phyloP scores from a whole-genome alignment of 2,113 vertebrate genomes.

The Callipepla squamata region DNA sequence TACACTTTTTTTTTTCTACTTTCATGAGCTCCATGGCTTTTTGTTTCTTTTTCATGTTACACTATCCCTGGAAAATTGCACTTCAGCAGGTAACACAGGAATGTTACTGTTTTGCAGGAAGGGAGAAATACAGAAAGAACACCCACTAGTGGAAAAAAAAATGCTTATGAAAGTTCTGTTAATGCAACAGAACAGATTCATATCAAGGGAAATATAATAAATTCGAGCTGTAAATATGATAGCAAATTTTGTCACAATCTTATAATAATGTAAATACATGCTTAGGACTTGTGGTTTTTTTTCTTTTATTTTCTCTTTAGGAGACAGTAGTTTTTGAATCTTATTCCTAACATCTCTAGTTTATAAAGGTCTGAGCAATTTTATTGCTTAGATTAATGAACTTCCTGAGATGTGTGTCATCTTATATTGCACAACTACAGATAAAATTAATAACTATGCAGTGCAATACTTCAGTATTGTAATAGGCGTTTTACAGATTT shows the following conservation, averaged over 20 bases:
- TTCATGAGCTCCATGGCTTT: not conserved
- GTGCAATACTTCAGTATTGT: not conserved
- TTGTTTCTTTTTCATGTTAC: not conserved
- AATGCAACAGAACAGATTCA: not conserved
- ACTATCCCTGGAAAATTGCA: not conserved
- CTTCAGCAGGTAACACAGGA: not conserved
- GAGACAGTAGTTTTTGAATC: not conserved
- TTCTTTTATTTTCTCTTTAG: not conserved
- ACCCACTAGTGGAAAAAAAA: not conserved
- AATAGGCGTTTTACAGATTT: not conserved
- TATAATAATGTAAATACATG: not conserved
- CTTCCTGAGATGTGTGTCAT: not conserved
- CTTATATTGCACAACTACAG: not conserved
- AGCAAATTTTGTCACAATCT: not conserved
- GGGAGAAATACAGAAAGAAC: rapidly evolving
- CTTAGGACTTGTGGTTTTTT: not conserved
- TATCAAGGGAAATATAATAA: not conserved
- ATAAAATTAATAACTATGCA: not conserved
- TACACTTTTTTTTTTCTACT: not conserved
- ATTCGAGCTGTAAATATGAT: not conserved
- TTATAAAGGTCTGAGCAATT: not conserved
- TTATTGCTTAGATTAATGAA: not conserved
- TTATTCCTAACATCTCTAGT: not conserved
- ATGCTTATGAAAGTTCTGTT: not conserved
- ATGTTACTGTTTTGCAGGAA: not conserved